Evolutionary conservation across 1,140 invertebrate genomes (phyloP), one percentile per base, ranked within the genome.

Genomic region (Octopus sinensis): DNA sequence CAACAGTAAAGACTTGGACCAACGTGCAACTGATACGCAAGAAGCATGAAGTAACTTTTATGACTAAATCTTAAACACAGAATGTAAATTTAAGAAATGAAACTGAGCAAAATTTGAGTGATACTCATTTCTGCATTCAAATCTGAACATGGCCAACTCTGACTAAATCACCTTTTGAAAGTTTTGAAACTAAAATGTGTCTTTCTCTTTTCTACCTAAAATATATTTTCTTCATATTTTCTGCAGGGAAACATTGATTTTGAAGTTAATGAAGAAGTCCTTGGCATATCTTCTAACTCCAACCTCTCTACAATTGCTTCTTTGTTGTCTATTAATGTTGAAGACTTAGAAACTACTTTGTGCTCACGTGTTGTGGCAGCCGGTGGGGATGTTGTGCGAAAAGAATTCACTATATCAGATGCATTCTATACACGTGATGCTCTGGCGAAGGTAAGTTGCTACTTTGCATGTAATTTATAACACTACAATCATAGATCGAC

Each of bases 351-450:
- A 53, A 93, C 93, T 53, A 93, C 96, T 1, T 91, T 99, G 83
- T 95, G 94, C 83, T 94, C 95, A 84, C 92, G 97, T 81, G 95
- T 97, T 52, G 97, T 99, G 86, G 96, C 97, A 4, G 97, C 97
- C 0, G 94, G 96, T 79, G 97, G 96, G 4, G 96, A 98, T 91
- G 94, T 98, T 4, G 96, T 99, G 92, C 94, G 95, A 88, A 98
- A 98, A 92, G 93, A 93, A 82, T 96, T 98, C 86, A 96, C 95
- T 80, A 92, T 94, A 56, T 92, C 91, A 4, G 95, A 97, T 88
- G 96, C 97, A 4, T 92, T 94, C 84, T 97, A 96, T 91, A 97
- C 96, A n/a, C 92, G 96, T 86, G 95, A 98, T 92, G 97, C 97
- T 0, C 92, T 98, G 84, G 95, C 96, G 17, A 98, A 99, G 92